Base-by-base conservation (phyloP, 2,888 invertebrate species). In the Hirtodrosophila trivittata region DNA sequence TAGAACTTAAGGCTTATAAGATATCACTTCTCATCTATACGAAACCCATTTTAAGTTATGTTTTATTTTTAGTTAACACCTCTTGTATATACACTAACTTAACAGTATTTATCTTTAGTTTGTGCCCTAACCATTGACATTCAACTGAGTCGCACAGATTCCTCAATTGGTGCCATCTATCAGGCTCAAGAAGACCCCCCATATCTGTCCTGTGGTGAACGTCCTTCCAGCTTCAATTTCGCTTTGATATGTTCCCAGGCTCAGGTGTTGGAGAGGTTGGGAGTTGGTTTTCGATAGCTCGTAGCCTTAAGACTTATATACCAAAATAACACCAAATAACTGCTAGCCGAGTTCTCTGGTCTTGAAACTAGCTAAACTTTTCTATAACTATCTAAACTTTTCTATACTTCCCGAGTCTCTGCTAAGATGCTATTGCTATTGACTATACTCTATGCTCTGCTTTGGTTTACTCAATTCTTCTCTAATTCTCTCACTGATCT, bases 341-440 rank as follows among this genome's bases (percentile, higher is more conserved):
- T 75, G 55, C 52, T 63, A 60, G 45, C 54, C 49, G 51, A 63
- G 51, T 60, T 68, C 39, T 68, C 37, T 74, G 64, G 26, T 74
- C 50, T 69, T 68, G 46, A 55, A 71, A 45, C 69, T 74, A 69
- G 68, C 62, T 72, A 52, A 39, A 49, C 33, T 13, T 10, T 39
- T 35, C 49, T 58, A 67, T 32, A 28, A 28, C 28, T 28, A 28
- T 28, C 3, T 3, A 7, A 9, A 5, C 28, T 10, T n/a, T n/a
- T 9, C 58, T 60, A 13, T 38, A 14, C 28, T 45, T 35, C 35
- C 5, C 18, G 2, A 21, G 2, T n/a, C 6, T 25, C 25, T 25
- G 6, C 25, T 25, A 25, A 3, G 3, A 25, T 66, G 52, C 57
- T 43, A 46, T 55, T 25, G 4, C 60, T 52, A 33, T 35, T 51